Percentiles rank a stretch among this genome's conserved stretches.
Evolutionary conservation across 2,888 invertebrate genomes (phyloP).

Genomic region (Griposia aprilina): DNA sequence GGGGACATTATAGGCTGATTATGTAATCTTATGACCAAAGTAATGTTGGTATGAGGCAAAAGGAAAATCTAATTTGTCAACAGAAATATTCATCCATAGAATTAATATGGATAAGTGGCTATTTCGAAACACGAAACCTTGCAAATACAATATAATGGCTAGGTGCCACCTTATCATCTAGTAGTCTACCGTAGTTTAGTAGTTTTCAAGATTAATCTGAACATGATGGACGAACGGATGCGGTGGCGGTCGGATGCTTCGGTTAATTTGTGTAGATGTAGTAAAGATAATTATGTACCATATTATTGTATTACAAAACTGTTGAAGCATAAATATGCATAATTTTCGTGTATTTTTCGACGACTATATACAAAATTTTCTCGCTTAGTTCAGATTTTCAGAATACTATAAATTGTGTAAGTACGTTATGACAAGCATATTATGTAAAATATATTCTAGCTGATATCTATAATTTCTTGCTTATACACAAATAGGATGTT

Average conservation of each 20-base stretch:
- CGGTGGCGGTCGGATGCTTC: neutral
- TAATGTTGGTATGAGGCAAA: conserved; percentile 10
- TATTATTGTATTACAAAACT: conserved; percentile 5
- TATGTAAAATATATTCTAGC: conserved; percentile 1
- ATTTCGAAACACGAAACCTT: conserved; percentile 13
- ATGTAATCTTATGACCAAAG: neutral
- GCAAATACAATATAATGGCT: neutral
- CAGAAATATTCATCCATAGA: neutral
- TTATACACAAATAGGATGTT: conserved; percentile 31
- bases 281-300: too few relatives aligned
- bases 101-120: conserved; percentile 1
- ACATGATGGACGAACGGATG: neutral
- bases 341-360: too few relatives aligned
- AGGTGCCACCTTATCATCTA: neutral
- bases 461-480: conserved; percentile 25
- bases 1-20: too few relatives aligned
- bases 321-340: neutral
- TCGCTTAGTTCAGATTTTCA: too few relatives aligned
- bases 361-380: too few relatives aligned
- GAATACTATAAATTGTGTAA: neutral
- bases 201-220: neutral
- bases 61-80: conserved; percentile 29
- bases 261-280: neutral
- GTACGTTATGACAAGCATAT: conserved; percentile 1
- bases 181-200: neutral